phyloP scores from a whole-genome alignment of 2,797 vertebrate genomes.

The Phalanger gymnotis region DNA sequence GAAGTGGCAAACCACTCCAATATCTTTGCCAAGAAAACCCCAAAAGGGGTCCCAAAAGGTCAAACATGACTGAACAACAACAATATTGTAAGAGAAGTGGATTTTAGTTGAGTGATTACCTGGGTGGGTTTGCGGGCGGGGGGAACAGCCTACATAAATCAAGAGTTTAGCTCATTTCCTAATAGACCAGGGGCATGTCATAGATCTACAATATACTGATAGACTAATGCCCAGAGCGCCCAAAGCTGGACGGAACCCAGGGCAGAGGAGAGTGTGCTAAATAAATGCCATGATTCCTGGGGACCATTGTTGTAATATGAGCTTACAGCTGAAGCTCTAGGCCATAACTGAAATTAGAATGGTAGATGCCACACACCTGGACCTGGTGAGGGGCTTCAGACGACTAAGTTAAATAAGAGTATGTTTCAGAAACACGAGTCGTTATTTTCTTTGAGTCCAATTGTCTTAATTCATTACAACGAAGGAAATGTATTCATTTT shows the following conservation, averaged over 20 bases:
- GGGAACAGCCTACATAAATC: not conserved
- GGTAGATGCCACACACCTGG: not conserved
- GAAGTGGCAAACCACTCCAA: not conserved
- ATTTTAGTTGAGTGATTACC: not conserved
- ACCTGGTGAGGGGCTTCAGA: not conserved
- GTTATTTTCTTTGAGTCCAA: not conserved
- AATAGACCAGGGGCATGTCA: not conserved
- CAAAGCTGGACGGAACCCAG: not conserved
- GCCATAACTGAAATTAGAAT: not conserved
- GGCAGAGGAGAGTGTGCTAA: not conserved
- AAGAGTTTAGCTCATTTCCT: not conserved
- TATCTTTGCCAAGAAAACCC: not conserved
- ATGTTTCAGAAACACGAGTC: not conserved
- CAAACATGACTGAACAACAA: not conserved
- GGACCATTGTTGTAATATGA: not conserved
- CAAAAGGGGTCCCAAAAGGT: not conserved
- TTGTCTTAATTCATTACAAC: not conserved
- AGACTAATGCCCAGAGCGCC: not conserved
- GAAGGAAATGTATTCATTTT: not conserved
- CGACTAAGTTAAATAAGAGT: not conserved
- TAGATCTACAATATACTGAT: not conserved
- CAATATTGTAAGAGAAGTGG: not conserved
- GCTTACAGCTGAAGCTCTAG: not conserved
- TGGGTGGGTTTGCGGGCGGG: not conserved
- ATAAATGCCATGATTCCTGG: not conserved